phyloP scores from a whole-genome alignment of 2,888 invertebrate species.

The Frankliniella fusca region DNA sequence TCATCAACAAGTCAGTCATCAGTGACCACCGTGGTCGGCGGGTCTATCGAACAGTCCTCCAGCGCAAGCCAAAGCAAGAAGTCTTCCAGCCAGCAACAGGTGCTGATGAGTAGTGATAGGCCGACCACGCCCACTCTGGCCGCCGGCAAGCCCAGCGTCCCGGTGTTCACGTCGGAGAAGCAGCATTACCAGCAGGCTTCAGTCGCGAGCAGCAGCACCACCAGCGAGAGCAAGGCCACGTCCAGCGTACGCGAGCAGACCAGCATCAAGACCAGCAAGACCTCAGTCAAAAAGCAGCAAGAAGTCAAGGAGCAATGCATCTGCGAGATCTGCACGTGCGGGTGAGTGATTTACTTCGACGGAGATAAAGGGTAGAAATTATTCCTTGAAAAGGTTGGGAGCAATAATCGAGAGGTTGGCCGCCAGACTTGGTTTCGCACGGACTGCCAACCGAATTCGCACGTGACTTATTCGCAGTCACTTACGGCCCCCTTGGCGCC shows the following conservation, averaged over 20 bases:
- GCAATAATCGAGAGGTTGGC: too few relatives aligned
- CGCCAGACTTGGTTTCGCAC: too few relatives aligned
- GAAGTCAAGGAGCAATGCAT: conserved; percentile 71
- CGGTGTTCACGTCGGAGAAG: not conserved
- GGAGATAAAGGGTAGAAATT: too few relatives aligned
- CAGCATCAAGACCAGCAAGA: conserved; percentile 29
- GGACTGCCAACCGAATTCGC: too few relatives aligned
- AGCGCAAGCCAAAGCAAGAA: not conserved
- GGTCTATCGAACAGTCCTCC: not conserved
- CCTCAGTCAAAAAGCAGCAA: not conserved
- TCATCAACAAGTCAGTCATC: not conserved
- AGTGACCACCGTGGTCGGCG: not conserved
- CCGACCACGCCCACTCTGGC: not conserved
- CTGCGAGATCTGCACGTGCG: conserved; percentile 86
- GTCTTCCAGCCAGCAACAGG: not conserved
- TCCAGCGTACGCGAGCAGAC: not conserved
- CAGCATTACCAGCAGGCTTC: not conserved
- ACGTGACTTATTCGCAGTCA: too few relatives aligned
- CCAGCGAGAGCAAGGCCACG: not conserved
- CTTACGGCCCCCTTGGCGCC: too few relatives aligned
- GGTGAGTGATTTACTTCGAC: conserved; percentile 58
- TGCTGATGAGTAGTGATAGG: not conserved
- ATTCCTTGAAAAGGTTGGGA: too few relatives aligned
- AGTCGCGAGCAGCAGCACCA: not conserved
- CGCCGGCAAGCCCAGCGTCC: not conserved